A percentile compares a stretch with the other conserved stretches of the same genome.
These are phyloP conservation scores for Bombus balteatus DNA, from an alignment of 1,140 invertebrate genomes.

Conservation along the genomic window DNA sequence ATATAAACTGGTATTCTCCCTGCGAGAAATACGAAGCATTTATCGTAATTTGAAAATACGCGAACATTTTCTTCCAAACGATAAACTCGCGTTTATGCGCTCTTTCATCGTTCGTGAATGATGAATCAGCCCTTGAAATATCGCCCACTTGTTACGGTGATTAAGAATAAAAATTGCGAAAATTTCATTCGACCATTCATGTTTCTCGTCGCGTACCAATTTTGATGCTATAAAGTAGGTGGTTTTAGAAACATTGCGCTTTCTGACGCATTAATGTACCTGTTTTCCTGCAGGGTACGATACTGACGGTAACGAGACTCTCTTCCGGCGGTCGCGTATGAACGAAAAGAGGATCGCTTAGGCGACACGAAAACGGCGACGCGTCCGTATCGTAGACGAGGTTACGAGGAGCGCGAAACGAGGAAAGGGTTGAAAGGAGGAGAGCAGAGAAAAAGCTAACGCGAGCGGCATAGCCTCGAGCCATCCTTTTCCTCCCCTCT, in stretches of 20 bases:
- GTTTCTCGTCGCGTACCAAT: too few species aligned
- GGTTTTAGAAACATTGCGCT: not conserved
- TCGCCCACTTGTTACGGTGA: too few species aligned
- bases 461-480: not conserved
- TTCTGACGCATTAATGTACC: not conserved
- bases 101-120: too few species aligned
- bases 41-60: too few species aligned
- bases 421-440: not conserved
- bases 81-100: too few species aligned
- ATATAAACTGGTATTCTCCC: too few species aligned
- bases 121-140: too few species aligned
- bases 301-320: not conserved
- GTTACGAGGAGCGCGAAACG: constrained; percentile 1
- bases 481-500: not conserved
- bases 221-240: not conserved
- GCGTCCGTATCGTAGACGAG: constrained; percentile 37
- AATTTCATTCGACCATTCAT: too few species aligned
- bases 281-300: not conserved
- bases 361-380: constrained; percentile 7
- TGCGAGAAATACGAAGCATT: too few species aligned
- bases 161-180: too few species aligned
- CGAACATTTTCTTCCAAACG: too few species aligned
- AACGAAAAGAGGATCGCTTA: constrained; percentile 15
- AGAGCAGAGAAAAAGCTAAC: constrained; percentile 7
- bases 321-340: not conserved